Evolutionary conservation across 2,113 vertebrate species (phyloP).

Genomic region (Triplophysa rosa): DNA sequence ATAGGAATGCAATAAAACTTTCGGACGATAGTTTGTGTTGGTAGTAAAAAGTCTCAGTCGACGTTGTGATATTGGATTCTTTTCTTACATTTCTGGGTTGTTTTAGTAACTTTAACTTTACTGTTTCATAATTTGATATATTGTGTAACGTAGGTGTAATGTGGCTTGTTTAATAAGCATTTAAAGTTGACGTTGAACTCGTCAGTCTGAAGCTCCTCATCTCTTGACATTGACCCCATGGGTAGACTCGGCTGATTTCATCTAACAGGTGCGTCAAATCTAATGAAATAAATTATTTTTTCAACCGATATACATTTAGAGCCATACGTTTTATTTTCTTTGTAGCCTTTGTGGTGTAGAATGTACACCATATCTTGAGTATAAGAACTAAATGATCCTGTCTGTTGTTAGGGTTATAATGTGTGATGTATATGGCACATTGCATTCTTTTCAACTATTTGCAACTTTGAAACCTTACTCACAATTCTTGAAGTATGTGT

Average conservation of each 20-base stretch:
- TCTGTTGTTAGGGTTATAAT: background rate
- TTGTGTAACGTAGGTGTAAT: background rate
- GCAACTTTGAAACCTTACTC: background rate
- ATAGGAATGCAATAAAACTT: background rate
- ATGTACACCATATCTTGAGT: too few species aligned
- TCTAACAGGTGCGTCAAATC: slow-evolving; percentile 13
- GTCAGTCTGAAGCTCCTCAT: background rate
- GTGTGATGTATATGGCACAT: background rate
- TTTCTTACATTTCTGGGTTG: background rate
- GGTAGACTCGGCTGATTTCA: slow-evolving; percentile 13
- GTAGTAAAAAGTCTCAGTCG: background rate
- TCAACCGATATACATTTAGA: background rate
- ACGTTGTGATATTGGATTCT: background rate
- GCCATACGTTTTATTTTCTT: too few species aligned
- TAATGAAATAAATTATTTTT: background rate
- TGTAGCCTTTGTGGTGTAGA: too few species aligned
- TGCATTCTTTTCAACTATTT: background rate
- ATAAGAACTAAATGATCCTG: background rate
- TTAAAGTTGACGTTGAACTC: background rate
- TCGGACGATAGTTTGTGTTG: background rate
- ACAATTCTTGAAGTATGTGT: background rate
- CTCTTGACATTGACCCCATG: background rate
- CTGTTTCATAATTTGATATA: background rate
- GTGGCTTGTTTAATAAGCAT: background rate
- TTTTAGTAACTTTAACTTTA: background rate